Conservation (phyloP, 2,797 vertebrate genomes). For the Aeoliscus strigatus region DNA sequence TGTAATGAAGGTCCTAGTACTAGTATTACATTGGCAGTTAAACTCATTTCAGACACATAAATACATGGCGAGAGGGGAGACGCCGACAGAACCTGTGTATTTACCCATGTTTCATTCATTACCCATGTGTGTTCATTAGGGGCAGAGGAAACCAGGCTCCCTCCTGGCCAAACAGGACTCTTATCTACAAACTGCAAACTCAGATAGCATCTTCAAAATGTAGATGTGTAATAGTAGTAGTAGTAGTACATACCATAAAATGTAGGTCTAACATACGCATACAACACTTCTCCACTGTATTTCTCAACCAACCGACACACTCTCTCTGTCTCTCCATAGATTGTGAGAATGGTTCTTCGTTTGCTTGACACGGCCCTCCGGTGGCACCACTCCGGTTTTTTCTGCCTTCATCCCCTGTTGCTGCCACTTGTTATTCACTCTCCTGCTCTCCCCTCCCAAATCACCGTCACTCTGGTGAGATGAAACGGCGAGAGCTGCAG, state of each 20-base stretch:
- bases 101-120: slow-evolving; percentile 56
- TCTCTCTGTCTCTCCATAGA: slow-evolving; percentile 16
- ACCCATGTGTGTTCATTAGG: slow-evolving; percentile 57
- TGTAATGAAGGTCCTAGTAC: too few species aligned
- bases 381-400: slow-evolving; percentile 15
- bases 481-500: slow-evolving; percentile 18
- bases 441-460: slow-evolving; percentile 12
- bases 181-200: slow-evolving; percentile 21
- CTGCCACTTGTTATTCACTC: slow-evolving; percentile 8
- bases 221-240: too few species aligned
- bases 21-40: too few species aligned
- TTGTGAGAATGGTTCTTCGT: slow-evolving; percentile 18
- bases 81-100: slow-evolving; percentile 13
- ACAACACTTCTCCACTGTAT: slow-evolving; percentile 1
- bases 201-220: slow-evolving; percentile 33
- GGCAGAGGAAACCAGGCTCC: slow-evolving; percentile 26
- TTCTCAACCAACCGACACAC: slow-evolving; percentile 13
- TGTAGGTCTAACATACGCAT: slow-evolving; percentile 16
- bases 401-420: slow-evolving; percentile 10
- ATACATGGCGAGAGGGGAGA: too few species aligned
- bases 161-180: slow-evolving; percentile 25
- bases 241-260: too few species aligned
- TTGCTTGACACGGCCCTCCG: slow-evolving; percentile 18
- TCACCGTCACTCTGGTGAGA: slow-evolving; percentile 5
- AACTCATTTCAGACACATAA: too few species aligned